Evolutionary conservation across 2,888 invertebrate species (phyloP).

Genomic region (Erpobdella octoculata): DNA sequence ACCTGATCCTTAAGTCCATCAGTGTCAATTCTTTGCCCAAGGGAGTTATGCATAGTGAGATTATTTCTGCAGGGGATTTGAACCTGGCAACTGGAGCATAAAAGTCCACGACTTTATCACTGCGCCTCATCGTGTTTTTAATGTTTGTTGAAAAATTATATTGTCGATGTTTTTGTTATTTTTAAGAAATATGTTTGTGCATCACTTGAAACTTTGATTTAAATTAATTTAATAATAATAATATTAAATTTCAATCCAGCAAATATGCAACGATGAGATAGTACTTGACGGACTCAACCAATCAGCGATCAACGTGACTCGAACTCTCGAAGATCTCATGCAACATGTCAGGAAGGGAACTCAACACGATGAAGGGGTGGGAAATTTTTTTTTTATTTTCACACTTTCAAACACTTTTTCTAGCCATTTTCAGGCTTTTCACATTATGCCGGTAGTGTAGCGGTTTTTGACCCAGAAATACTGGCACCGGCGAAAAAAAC

Average conservation of each 20-base stretch:
- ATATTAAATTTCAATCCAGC: slow-evolving; percentile 51
- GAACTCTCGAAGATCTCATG: slow-evolving; percentile 77
- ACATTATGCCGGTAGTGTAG: neutral
- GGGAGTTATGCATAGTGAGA: too few relatives aligned
- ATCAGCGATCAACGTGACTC: slow-evolving; percentile 79
- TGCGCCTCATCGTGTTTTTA: too few relatives aligned
- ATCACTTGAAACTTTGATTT: slow-evolving; percentile 6
- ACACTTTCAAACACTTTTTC: neutral
- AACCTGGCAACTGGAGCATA: too few relatives aligned
- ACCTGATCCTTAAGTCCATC: too few relatives aligned
- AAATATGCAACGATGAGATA: slow-evolving; percentile 61
- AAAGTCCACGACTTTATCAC: too few relatives aligned
- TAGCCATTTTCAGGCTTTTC: neutral
- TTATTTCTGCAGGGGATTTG: too few relatives aligned
- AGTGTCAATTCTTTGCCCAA: too few relatives aligned
- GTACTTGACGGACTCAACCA: slow-evolving; percentile 68
- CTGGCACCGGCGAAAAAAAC: too few relatives aligned
- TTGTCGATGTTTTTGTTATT: too few relatives aligned
- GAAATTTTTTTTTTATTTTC: neutral
- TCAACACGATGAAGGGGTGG: slow-evolving; percentile 10
- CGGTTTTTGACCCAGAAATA: too few relatives aligned
- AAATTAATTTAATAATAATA: neutral
- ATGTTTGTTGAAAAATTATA: too few relatives aligned
- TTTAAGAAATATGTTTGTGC: too few relatives aligned
- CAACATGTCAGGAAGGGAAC: slow-evolving; percentile 69